Evolutionary conservation across 1,140 invertebrate species (phyloP), one percentile per base, ranked within the genome.

Genomic region (Drosophila watanabei): DNA sequence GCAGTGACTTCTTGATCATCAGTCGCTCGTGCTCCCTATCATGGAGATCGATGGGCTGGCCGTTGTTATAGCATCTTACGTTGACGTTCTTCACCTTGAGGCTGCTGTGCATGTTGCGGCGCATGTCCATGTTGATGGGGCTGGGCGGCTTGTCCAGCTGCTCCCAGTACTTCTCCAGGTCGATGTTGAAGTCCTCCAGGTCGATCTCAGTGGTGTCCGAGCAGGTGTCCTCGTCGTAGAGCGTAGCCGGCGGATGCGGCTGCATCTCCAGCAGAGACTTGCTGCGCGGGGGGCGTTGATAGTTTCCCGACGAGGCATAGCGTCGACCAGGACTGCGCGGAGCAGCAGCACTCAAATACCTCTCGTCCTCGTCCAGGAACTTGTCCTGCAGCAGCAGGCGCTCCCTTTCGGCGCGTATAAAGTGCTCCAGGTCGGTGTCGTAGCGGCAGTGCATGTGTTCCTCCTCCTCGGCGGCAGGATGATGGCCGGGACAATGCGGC

Each of bases 131-230:
- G 73, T 93, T 92, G 51, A 93, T 92, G 46, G 92, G 92, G 46
- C 92, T 93, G 13, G 92, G 92, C 6, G 92, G 91, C 37, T 93
- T 93, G 66, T 93, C 92, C 52, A 93, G 73, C 66, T 93, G 92
- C 54, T 93, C 92, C 91, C 92, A 93, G 66, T 93, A 93, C 66
- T 93, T 93, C 46, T 92, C 92, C 58, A 93, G 79, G 48, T 93
- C 93, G 30, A 93, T 91, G 70, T 93, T 93, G 24, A 93, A 93
- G 46, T 93, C 93, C 65, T 93, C 91, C 35, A 93, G 62, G 37
- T 93, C 93, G 30, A 93, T 90, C 76, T 93, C 92, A 0, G 93
- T 93, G 20, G 92, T 92, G 28, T 93, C 92, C 10, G 92, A 93
- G 64, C 90, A 92, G 37, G 91, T 92, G 60, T 93, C 92, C 46